Evolutionary conservation across 2,888 invertebrate species (phyloP).

Genomic region (Cyaniris semiargus): DNA sequence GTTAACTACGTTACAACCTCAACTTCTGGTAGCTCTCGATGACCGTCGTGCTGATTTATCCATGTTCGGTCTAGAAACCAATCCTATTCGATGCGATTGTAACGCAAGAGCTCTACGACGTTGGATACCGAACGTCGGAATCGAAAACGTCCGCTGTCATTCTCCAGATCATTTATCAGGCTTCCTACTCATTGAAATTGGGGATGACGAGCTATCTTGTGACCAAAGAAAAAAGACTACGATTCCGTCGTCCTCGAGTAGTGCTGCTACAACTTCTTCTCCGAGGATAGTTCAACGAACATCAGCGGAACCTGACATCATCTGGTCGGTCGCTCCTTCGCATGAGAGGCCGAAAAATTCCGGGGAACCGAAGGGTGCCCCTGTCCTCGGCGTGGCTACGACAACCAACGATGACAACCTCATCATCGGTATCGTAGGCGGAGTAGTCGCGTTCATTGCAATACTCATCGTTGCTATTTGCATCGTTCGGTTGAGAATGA

Average conservation of each 20-base stretch:
- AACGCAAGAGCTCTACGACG: slow-evolving; percentile 88
- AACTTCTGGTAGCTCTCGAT: slow-evolving; percentile 89
- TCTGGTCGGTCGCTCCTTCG: slow-evolving; percentile 92
- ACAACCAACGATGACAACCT: slow-evolving; percentile 93
- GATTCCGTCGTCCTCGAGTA: slow-evolving; percentile 58
- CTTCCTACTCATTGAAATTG: slow-evolving; percentile 86
- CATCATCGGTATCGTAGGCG: slow-evolving; percentile 97
- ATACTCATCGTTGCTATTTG: slow-evolving; percentile 94
- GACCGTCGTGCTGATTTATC: slow-evolving; percentile 88
- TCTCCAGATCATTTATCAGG: slow-evolving; percentile 86
- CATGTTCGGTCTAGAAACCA: slow-evolving; percentile 86
- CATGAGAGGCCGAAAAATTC: slow-evolving; percentile 80
- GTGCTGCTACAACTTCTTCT: slow-evolving; percentile 67
- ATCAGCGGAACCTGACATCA: slow-evolving; percentile 91
- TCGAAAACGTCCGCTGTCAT: slow-evolving; percentile 83
- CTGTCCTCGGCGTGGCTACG: slow-evolving; percentile 77
- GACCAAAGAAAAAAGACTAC: slow-evolving; percentile 83
- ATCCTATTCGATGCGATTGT: slow-evolving; percentile 93
- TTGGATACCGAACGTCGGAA: slow-evolving; percentile 85
- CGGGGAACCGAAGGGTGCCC: slow-evolving; percentile 81
- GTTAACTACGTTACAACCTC: slow-evolving; percentile 87
- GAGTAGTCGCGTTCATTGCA: slow-evolving; percentile 94
- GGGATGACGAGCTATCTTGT: slow-evolving; percentile 91
- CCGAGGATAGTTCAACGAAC: slow-evolving; percentile 81
- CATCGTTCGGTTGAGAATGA: slow-evolving; percentile 88